These are phyloP conservation scores for Myiopsitta monachus DNA, from an alignment of 2,113 vertebrate genomes.

Conservation along the genomic window DNA sequence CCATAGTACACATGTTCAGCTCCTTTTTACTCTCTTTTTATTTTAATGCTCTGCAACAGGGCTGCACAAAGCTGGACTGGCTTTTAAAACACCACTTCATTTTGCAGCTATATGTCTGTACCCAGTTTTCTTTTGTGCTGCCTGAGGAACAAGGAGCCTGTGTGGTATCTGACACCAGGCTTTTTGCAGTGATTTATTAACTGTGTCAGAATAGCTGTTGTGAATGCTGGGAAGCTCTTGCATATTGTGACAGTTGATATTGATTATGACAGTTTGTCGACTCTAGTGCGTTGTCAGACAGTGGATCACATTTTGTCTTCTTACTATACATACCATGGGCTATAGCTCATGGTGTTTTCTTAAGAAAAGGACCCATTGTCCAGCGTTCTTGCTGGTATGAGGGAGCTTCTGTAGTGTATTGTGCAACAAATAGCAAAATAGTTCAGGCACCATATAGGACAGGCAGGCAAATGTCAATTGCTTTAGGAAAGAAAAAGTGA, in stretches of 20 bases:
- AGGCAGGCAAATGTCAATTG: slow-evolving; percentile 30
- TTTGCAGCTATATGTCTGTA: slow-evolving; percentile 31
- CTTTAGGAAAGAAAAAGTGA: not conserved
- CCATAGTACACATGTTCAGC: not conserved
- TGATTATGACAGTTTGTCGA: slow-evolving; percentile 71
- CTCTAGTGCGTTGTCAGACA: slow-evolving; percentile 49
- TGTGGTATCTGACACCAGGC: slow-evolving; percentile 51
- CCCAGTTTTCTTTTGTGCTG: slow-evolving; percentile 56
- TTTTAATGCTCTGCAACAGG: not conserved
- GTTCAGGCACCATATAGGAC: slow-evolving; percentile 12
- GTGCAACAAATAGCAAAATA: slow-evolving; percentile 48
- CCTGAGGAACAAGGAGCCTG: slow-evolving; percentile 44
- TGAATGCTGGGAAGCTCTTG: slow-evolving; percentile 66
- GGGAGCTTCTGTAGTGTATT: slow-evolving; percentile 19
- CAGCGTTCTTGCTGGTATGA: not conserved
- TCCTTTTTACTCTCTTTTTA: slow-evolving; percentile 17
- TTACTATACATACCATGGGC: slow-evolving; percentile 56
- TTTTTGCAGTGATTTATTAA: slow-evolving; percentile 72
- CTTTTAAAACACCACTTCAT: slow-evolving; percentile 43
- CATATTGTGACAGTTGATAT: slow-evolving; percentile 69
- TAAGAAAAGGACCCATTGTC: slow-evolving; percentile 59
- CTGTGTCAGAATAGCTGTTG: slow-evolving; percentile 68
- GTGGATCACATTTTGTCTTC: slow-evolving; percentile 56
- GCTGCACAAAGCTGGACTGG: not conserved
- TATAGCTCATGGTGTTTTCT: slow-evolving; percentile 54